Evolutionary conservation across 2,888 invertebrate genomes (phyloP), one percentile per base, ranked within the genome.

Genomic region (Coenonympha arcania): DNA sequence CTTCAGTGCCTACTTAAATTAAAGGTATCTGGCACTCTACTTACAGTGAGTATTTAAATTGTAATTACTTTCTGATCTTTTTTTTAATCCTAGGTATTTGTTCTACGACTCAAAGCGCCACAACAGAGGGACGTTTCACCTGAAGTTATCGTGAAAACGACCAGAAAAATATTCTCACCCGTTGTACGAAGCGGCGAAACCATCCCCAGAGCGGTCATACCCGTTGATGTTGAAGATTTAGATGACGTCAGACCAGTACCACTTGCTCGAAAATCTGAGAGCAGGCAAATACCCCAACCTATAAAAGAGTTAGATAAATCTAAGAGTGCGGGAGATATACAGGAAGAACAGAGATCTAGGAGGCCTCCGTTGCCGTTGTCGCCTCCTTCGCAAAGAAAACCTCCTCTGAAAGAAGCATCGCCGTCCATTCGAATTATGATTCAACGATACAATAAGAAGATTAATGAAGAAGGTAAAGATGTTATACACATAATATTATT

Each of bases 111-210:
- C 6, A 82, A 80, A 66, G 74, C 87, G 37, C 74, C 84, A 34
- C 83, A 80, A 37, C 71, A 65, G 11, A 68, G 77, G 3, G 75
- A 81, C 20, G 69, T 74, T n/a, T 81, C 82, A 0, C 87, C 88
- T 36, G 93, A 92, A 68, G 89, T 94, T 0, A 92, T 94, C 57
- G 92, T 94, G 0, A 93, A 92, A 73, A 94, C 94, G 0, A 93
- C 92, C 33, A 88, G 93, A 47, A 93, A 93, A 79, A 89, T 94
- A 59, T 94, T 94, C 57, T 92, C 93, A 0, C 92, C 93, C 0
- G 89, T 92, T 3, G 88, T 89, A 1, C 79, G 88, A 50, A 87
- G 87, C 43, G 88, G 88, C n/a, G 88, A 88, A 65, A 74, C 88
- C 2, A 72, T 87, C 4, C 79, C 87, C 0, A 77, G 84, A 61